These are phyloP conservation scores for Amphibalanus amphitrite DNA, from an alignment of 1,140 invertebrate genomes.

Conservation along the genomic window DNA sequence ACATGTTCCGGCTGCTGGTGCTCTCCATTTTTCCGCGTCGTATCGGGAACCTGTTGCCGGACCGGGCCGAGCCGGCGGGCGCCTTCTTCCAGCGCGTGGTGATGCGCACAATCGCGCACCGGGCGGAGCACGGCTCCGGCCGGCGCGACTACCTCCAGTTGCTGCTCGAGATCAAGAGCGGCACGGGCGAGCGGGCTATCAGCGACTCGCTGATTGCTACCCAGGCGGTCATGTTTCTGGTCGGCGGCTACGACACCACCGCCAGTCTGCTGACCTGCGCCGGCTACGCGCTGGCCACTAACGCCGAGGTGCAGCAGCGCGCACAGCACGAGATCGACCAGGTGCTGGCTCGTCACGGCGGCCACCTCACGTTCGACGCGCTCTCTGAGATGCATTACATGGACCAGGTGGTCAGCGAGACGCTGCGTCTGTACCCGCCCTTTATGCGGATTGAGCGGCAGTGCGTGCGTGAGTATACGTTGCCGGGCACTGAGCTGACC, in stretches of 20 bases:
- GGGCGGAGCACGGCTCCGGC: constrained; percentile 7
- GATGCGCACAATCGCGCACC: not conserved
- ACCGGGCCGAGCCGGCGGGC: too few species aligned
- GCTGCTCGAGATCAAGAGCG: constrained; percentile 13
- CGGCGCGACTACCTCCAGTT: constrained; percentile 17
- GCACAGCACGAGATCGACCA: constrained; percentile 43
- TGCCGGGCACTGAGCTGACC: constrained; percentile 25
- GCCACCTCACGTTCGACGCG: constrained; percentile 18
- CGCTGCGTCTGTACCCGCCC: constrained; percentile 43
- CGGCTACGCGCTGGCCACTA: constrained; percentile 43
- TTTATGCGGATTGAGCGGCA: constrained; percentile 35
- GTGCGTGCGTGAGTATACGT: constrained; percentile 34
- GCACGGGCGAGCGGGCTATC: constrained; percentile 13
- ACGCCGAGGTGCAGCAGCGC: constrained; percentile 45
- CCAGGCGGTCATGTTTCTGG: constrained; percentile 17
- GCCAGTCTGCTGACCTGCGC: constrained; percentile 49
- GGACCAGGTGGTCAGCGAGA: constrained; percentile 34
- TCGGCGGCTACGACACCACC: constrained; percentile 38
- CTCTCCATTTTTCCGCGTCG: too few species aligned
- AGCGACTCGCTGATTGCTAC: constrained; percentile 15
- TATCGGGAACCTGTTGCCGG: too few species aligned
- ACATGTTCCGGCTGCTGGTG: too few species aligned
- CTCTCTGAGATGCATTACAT: constrained; percentile 24
- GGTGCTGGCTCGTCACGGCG: constrained; percentile 27
- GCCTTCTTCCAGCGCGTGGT: too few species aligned